Evolutionary conservation across 2,113 vertebrate genomes (phyloP), one percentile per base, ranked within the genome.

Genomic region (Pelodiscus sinensis): DNA sequence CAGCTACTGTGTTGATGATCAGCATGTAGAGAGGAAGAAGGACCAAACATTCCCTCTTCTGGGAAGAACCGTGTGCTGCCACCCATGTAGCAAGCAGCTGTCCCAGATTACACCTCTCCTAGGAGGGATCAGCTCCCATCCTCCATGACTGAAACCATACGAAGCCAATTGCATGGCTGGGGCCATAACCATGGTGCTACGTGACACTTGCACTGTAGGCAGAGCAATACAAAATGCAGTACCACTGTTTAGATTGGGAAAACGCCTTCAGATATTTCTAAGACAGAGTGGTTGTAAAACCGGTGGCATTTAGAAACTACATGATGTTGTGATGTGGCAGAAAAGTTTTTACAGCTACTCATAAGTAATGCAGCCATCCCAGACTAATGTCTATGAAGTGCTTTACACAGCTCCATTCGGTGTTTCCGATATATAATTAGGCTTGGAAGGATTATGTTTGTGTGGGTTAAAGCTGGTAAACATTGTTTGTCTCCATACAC

Each of bases 211-310:
- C 89, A 94, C 90, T 85, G 85, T 55, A 88, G 87, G 92, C 51
- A 80, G 58, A 82, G 86, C 62, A 93, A 82, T 88, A 85, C 73
- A 92, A 75, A 94, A 57, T 60, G n/a, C 15, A 16, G 80, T 90
- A 84, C 88, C 81, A 88, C 87, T 65, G 18, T 91, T 93, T 96
- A 92, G 88, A 92, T 90, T 91, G 95, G 91, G 93, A 95, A 94
- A 95, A 92, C 82, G 93, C 91, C 89, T 86, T 11, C 50, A 95
- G 86, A 95, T 88, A 82, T 91, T 90, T 88, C 96, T 96, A 89
- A 92, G 94, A 95, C 86, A 95, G 93, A 93, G 92, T 95, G 94
- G 95, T 95, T 94, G 80, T 95, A 90, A 96, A 96, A 95, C 95
- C 84, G 84, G 89, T 95, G 94, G 91, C 88, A 85, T 92, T 95